phyloP scores from a whole-genome alignment of 1,140 invertebrate species.

The Triops cancriformis region DNA sequence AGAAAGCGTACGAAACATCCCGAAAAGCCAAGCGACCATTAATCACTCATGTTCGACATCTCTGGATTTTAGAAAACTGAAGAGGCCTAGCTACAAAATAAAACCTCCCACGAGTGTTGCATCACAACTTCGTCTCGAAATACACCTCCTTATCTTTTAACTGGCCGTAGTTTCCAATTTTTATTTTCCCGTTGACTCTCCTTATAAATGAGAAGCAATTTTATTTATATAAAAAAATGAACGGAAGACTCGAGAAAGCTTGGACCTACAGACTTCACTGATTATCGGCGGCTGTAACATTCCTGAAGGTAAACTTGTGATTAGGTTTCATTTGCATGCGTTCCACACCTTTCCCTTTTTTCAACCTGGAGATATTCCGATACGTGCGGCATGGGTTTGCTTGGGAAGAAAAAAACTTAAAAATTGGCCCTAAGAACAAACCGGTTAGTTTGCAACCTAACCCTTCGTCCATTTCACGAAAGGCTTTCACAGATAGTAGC shows the following conservation, averaged over 20 bases:
- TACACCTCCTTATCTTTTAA: too few relatives aligned
- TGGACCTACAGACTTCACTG: not conserved
- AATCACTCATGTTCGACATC: not conserved
- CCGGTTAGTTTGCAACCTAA: not conserved
- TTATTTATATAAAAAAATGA: not conserved
- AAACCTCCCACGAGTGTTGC: not conserved
- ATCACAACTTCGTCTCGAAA: not conserved
- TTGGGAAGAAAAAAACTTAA: not conserved
- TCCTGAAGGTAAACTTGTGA: not conserved
- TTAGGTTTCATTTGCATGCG: constrained; percentile 10
- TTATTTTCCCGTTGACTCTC: too few relatives aligned
- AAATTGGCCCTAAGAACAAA: not conserved
- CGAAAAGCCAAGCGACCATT: not conserved
- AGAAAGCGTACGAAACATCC: not conserved
- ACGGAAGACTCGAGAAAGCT: not conserved
- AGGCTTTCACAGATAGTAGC: too few relatives aligned
- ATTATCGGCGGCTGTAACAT: not conserved
- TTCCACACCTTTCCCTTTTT: not conserved
- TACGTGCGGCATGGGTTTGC: not conserved
- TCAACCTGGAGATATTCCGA: not conserved
- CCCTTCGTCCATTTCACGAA: not conserved
- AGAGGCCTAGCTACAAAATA: not conserved
- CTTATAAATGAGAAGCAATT: not conserved
- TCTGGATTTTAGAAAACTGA: not conserved
- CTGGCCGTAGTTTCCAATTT: too few relatives aligned